Evolutionary conservation across 1,140 invertebrate genomes (phyloP).

Genomic region (Anadara kagoshimensis): DNA sequence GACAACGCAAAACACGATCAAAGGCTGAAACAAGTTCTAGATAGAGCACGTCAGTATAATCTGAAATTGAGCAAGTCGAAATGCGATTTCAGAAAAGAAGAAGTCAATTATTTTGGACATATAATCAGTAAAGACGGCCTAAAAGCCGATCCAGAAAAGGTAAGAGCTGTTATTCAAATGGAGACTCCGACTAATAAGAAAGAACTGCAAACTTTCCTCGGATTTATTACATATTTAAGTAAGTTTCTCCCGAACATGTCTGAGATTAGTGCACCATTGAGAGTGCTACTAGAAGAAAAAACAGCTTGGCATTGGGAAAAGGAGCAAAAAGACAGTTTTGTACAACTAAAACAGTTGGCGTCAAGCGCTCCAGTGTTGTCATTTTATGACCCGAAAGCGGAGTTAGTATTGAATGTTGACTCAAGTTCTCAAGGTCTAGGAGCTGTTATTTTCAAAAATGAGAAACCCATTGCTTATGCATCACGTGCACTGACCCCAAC

Average conservation of each 20-base stretch:
- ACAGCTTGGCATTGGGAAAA: constrained; percentile 25
- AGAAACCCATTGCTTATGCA: constrained; percentile 47
- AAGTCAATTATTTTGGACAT: constrained; percentile 71
- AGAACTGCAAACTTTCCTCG: constrained; percentile 41
- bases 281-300: constrained; percentile 29
- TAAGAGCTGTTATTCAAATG: constrained; percentile 58
- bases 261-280: constrained; percentile 28
- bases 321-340: constrained; percentile 21
- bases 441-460: constrained; percentile 44
- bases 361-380: constrained; percentile 23
- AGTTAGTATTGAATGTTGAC: constrained; percentile 36
- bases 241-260: constrained; percentile 41
- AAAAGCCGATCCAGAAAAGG: constrained; percentile 65
- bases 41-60: not conserved
- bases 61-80: constrained; percentile 10
- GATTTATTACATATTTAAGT: constrained; percentile 40
- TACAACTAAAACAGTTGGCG: constrained; percentile 27
- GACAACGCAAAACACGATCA: constrained; percentile 43
- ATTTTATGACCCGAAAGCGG: constrained; percentile 37
- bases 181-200: constrained; percentile 31
- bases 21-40: constrained; percentile 1
- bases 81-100: constrained; percentile 13
- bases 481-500: constrained; percentile 41
- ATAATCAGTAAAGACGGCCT: constrained; percentile 67
- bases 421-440: constrained; percentile 53